Percentiles rank a stretch among this genome's conserved stretches.
phyloP scores from a whole-genome alignment of 2,888 invertebrate species.

The Rhagophthalmus giganteus region DNA sequence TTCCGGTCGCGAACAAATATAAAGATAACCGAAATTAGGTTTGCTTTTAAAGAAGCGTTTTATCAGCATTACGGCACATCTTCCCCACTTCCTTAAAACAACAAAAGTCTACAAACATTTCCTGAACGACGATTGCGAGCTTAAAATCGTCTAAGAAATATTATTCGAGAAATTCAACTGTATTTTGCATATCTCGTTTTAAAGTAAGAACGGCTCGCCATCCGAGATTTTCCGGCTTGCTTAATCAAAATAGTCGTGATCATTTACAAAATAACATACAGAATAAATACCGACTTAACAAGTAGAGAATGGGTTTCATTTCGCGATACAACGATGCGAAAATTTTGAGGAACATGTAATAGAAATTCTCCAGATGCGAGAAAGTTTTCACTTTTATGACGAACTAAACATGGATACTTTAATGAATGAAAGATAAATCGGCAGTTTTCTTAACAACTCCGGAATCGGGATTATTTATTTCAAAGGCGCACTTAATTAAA shows the following conservation, averaged over 20 bases:
- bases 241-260: not conserved
- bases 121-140: not conserved
- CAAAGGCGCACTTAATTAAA: not conserved
- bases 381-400: too few species aligned
- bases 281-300: not conserved
- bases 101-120: not conserved
- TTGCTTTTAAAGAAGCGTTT: not conserved
- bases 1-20: too few species aligned
- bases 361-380: too few species aligned
- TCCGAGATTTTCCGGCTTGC: not conserved
- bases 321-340: not conserved
- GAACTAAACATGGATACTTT: too few species aligned
- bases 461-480: too few species aligned
- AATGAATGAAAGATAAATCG: too few species aligned
- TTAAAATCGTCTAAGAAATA: not conserved
- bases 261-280: not conserved
- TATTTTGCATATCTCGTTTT: not conserved
- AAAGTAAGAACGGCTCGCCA: not conserved
- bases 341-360: not conserved
- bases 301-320: not conserved
- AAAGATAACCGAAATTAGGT: not conserved
- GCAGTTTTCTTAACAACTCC: too few species aligned
- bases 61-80: not conserved
- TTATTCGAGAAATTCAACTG: too few species aligned
- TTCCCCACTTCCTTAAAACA: not conserved